Conservation (phyloP, 2,888 invertebrate genomes). For the Tillus elongatus region DNA sequence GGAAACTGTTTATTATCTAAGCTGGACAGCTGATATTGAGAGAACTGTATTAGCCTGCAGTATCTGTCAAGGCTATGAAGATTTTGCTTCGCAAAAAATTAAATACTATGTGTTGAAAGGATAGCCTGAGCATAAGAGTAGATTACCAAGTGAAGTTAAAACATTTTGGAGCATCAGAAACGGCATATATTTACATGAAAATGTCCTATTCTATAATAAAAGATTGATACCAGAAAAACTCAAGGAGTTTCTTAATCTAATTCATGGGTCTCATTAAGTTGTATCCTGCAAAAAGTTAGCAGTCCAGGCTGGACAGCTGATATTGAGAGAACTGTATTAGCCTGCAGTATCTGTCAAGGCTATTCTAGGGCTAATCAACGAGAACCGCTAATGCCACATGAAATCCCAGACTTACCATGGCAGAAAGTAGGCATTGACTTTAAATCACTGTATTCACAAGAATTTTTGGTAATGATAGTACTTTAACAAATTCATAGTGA, state of each 20-base stretch:
- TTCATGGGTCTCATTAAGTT: constrained; percentile 10
- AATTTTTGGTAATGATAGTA: constrained; percentile 16
- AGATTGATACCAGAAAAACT: constrained; percentile 8
- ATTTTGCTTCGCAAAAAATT: not conserved
- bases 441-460: not conserved
- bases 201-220: constrained; percentile 5
- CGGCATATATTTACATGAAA: constrained; percentile 4
- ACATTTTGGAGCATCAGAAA: constrained; percentile 8
- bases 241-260: constrained; percentile 5
- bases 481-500: constrained; percentile 24
- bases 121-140: constrained; percentile 1
- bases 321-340: constrained; percentile 8
- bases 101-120: not conserved
- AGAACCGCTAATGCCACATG: constrained; percentile 12
- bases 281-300: constrained; percentile 7
- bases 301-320: constrained; percentile 11
- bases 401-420: constrained; percentile 12
- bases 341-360: constrained; percentile 9
- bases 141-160: constrained; percentile 4
- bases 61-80: constrained; percentile 9
- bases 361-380: constrained; percentile 6
- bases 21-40: constrained; percentile 11
- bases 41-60: constrained; percentile 6
- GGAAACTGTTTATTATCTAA: too few species aligned
- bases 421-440: constrained; percentile 11